Evolutionary conservation across 2,888 invertebrate species (phyloP), one percentile per base, ranked within the genome.

Genomic region (Stomorhina lunata): DNA sequence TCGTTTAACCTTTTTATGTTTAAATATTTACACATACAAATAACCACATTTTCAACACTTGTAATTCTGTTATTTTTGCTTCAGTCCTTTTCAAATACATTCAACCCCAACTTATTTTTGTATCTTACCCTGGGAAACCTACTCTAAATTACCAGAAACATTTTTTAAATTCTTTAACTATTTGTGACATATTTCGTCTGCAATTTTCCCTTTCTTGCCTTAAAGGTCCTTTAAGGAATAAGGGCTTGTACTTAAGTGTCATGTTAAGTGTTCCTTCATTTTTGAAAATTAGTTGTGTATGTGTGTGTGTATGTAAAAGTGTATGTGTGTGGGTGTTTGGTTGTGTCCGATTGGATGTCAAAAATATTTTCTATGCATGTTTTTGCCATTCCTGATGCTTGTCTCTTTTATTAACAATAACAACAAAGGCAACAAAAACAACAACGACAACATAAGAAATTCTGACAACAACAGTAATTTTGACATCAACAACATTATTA

Each of bases 351-450:
- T n/a, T n/a, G n/a, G 25, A 66, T 17, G 15, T 66, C 34, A 29
- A 65, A 53, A 50, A 53, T 66, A 61, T 71, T n/a, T 65, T 71
- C 71, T 45, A 69, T 75, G 22, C 65, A 12, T 53, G 25, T 50
- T 66, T 25, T 53, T 66, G 50, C 50, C 50, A 25, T 66, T 43
- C 5, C 6, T 66, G 59, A 43, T 81, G 43, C 50, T 59, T 81
- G 71, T 72, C 72, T 77, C 55, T 82, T 34, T 78, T 82, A 78
- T 75, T 75, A 82, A 57, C 61, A 77, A 55, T 57, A 59, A 48
- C 37, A 79, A 57, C 5, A 57, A 17, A 0, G n/a, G 4, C 43
- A 27, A 17, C 25, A 50, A 4, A 15, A 57, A 40, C 66, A 76
- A n/a, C 37, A 78, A 37, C n/a, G 61, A 32, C 32, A 68, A 15